Evolutionary conservation across 2,113 vertebrate genomes (phyloP).

Genomic region (Bubalus kerabau): DNA sequence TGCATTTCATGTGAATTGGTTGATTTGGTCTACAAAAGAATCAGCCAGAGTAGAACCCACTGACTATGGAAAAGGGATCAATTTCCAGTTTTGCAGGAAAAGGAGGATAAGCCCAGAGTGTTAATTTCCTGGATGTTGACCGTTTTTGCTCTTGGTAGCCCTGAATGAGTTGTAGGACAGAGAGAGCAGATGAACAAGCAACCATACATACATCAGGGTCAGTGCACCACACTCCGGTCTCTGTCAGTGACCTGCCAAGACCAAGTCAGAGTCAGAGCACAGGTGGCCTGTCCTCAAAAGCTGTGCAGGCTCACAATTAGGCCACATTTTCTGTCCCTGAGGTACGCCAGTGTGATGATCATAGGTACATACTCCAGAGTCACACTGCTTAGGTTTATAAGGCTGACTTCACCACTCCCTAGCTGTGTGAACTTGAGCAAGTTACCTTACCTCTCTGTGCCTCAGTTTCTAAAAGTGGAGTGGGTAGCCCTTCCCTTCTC

Average conservation of each 20-base stretch:
- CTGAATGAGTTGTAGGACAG: not conserved
- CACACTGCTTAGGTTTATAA: not conserved
- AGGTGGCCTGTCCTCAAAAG: not conserved
- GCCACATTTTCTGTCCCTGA: not conserved
- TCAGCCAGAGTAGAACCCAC: not conserved
- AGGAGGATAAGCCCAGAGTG: not conserved
- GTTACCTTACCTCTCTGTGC: not conserved
- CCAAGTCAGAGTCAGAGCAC: not conserved
- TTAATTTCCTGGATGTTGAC: not conserved
- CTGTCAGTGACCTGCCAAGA: not conserved
- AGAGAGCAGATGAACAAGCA: not conserved
- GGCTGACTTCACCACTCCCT: not conserved
- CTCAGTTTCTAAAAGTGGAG: not conserved
- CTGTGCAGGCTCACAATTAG: not conserved
- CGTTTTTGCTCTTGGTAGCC: not conserved
- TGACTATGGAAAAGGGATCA: not conserved
- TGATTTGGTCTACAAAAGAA: not conserved
- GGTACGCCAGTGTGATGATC: not conserved
- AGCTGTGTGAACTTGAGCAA: not conserved
- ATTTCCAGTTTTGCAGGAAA: not conserved
- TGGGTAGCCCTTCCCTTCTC: not conserved
- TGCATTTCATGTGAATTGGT: not conserved
- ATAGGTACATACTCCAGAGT: not conserved
- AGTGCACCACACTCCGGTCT: not conserved
- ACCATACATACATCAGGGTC: not conserved